phyloP scores from a whole-genome alignment of 2,888 invertebrate genomes.

The Dryobotodes eremita region DNA sequence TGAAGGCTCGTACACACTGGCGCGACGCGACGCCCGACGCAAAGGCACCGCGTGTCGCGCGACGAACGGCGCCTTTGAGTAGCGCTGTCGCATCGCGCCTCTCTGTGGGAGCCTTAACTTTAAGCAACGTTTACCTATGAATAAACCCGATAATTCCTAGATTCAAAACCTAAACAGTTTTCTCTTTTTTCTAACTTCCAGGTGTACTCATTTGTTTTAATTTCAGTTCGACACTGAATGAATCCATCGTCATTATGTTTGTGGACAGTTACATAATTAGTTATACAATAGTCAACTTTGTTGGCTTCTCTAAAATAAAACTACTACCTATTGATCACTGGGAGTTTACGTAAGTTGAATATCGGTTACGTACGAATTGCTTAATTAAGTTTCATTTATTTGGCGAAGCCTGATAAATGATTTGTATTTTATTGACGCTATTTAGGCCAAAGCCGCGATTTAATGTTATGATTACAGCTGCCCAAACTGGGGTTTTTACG shows the following conservation, averaged over 20 bases:
- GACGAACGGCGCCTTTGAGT: too few relatives aligned
- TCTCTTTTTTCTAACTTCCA: too few relatives aligned
- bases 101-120: too few relatives aligned
- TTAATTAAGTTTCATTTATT: conserved; percentile 32
- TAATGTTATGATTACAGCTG: too few relatives aligned
- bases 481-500: too few relatives aligned
- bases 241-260: not conserved
- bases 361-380: conserved; percentile 24
- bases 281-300: not conserved
- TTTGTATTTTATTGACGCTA: conserved; percentile 4
- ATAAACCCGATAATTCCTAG: not conserved
- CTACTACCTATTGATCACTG: not conserved
- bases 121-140: too few relatives aligned
- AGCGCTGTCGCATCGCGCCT: too few relatives aligned
- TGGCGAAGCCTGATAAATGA: conserved; percentile 15
- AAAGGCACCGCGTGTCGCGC: too few relatives aligned
- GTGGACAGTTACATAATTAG: not conserved
- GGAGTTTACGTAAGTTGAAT: conserved; percentile 28
- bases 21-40: too few relatives aligned
- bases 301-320: conserved; percentile 3
- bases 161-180: not conserved
- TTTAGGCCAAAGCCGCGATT: not conserved
- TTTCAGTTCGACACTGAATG: too few relatives aligned
- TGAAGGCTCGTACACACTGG: too few relatives aligned
- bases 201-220: too few relatives aligned